A percentile compares a stretch with the other conserved stretches of the same genome.
phyloP scores from a whole-genome alignment of 1,140 invertebrate genomes.

The Ceratosolen solmsi region DNA sequence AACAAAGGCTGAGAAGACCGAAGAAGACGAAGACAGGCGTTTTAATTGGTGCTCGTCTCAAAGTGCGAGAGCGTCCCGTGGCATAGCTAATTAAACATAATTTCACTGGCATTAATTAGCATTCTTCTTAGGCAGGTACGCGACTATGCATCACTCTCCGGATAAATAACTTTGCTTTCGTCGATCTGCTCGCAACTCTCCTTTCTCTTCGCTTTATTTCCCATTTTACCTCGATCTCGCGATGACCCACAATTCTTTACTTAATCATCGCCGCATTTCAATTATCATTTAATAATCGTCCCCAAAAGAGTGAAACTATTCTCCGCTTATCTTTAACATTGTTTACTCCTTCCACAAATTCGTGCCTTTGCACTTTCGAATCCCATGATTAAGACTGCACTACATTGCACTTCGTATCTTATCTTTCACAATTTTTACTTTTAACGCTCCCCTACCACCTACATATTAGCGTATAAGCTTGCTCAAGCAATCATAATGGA shows the following conservation, averaged over 20 bases:
- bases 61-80: not conserved
- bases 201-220: not conserved
- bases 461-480: too few relatives aligned
- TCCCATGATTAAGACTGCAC: slow-evolving; percentile 6
- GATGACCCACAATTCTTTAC: not conserved
- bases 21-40: not conserved
- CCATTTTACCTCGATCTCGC: not conserved
- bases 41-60: slow-evolving; percentile 1
- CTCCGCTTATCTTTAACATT: not conserved
- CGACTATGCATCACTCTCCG: slow-evolving; percentile 24
- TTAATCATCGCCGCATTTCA: slow-evolving; percentile 14
- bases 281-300: slow-evolving; percentile 3
- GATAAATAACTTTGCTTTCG: slow-evolving; percentile 32
- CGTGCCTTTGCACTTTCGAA: slow-evolving; percentile 22
- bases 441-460: not conserved
- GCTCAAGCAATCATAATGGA: not conserved
- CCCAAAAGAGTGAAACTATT: not conserved
- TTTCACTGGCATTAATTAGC: slow-evolving; percentile 42
- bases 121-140: slow-evolving; percentile 23
- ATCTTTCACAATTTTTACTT: not conserved
- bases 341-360: not conserved
- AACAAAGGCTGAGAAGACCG: not conserved
- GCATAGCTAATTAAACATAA: slow-evolving; percentile 23
- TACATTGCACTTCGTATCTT: not conserved
- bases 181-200: not conserved